Base-by-base conservation (phyloP, 2,113 vertebrate genomes). In the Meleagris gallopavo region DNA sequence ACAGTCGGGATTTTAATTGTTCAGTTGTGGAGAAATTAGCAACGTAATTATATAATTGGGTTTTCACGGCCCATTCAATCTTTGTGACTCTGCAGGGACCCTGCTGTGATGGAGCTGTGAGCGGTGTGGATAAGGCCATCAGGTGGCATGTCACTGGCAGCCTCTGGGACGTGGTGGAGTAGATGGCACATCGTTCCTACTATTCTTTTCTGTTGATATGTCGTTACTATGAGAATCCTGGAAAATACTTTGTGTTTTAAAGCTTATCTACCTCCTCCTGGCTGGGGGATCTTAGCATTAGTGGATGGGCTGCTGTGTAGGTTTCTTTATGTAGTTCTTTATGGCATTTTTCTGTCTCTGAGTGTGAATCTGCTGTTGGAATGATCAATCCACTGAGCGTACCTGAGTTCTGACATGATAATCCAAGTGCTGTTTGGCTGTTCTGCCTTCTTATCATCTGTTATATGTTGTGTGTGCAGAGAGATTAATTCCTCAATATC, bases 401-500 rank as follows among this genome's bases (percentile, higher is more conserved):
- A 55, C 55, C 69, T 70, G 46, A 30, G 25, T 78, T 81, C 81
- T 84, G 55, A 72, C 55, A 34, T 48, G 46, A 62, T 18, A 74
- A 36, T 50, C 72, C 85, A 67, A 60, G 73, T 80, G 61, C 20
- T 74, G 38, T 64, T 89, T 78, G 60, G 78, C 54, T 89, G 36
- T 80, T 85, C 83, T 88, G 75, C 85, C 25, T 94, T 72, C 17
- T 90, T 89, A 64, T 80, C 60, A 67, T 86, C 57, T 15, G 77
- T 16, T 55, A 32, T 29, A 24, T 60, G 46, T 74, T 89, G 57
- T 86, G 40, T 80, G 62, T 65, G 66, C 58, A 78, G 69, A 78
- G 64, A n/a, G 22, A 86, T 10, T 89, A 80, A 87, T 88, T 97
- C 92, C 77, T 81, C 70, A 78, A 83, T 65, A 64, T 61, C 40